A percentile compares a stretch with the other conserved stretches of the same genome.
phyloP scores from a whole-genome alignment of 53 echinoderm and acorn worm species.

The Crossaster papposus region DNA sequence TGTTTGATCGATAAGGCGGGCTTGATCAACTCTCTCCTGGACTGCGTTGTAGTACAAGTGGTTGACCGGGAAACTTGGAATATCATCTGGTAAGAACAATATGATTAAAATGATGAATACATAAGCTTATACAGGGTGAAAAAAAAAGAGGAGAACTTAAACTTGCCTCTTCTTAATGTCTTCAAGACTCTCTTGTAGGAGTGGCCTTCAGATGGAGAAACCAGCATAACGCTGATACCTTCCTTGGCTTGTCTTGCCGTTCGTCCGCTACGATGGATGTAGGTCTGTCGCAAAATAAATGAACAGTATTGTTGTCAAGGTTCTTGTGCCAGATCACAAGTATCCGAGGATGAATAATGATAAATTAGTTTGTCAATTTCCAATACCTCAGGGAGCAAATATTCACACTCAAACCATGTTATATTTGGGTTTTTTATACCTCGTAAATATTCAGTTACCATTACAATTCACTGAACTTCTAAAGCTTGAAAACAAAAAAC shows the following conservation, averaged over 20 bases:
- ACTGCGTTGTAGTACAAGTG: constrained; percentile 75
- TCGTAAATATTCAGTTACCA: too few relatives aligned
- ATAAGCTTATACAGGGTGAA: background rate
- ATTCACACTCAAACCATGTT: too few relatives aligned
- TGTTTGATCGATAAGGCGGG: constrained; percentile 74
- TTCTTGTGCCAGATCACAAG: too few relatives aligned
- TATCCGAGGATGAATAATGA: too few relatives aligned
- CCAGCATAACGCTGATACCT: constrained; percentile 80
- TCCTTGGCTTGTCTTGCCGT: constrained; percentile 86
- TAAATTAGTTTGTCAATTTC: too few relatives aligned
- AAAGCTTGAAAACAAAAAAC: too few relatives aligned
- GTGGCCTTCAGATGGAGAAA: constrained; percentile 70
- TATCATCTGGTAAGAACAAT: constrained; percentile 72
- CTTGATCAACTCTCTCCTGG: constrained; percentile 71
- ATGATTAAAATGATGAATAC: background rate
- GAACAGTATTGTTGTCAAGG: background rate
- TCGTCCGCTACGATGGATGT: constrained; percentile 92
- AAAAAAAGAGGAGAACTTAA: background rate
- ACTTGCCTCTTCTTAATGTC: constrained; percentile 84
- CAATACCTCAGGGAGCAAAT: too few relatives aligned
- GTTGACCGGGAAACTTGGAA: constrained; percentile 82
- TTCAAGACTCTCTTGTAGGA: constrained; percentile 80
- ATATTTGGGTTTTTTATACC: too few relatives aligned
- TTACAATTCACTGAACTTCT: too few relatives aligned
- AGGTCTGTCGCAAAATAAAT: constrained; percentile 58